Base-by-base conservation (phyloP, 2,113 vertebrate genomes). In the Hippocampus guttulatus region DNA sequence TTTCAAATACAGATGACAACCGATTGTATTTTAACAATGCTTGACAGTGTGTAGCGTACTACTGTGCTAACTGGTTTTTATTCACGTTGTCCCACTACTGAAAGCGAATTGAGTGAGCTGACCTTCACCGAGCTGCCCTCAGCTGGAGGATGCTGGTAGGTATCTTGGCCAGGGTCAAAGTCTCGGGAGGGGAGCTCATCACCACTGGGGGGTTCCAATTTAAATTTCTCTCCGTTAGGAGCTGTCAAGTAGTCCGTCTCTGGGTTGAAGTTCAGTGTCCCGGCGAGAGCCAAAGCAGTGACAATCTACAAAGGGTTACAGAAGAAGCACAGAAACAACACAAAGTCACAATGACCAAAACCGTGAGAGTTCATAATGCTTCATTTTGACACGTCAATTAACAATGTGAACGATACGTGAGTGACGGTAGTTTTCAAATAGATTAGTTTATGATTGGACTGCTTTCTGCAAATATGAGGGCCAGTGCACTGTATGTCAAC, bases 131-230 rank as follows among this genome's bases (percentile, higher is more conserved):
- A 88, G 74, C 78, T 75, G 65, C 93, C 92, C 0, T 97, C 95
- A 57, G 91, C 81, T 0, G 97, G 97, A 0, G 96, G 96, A 60
- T 98, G 93, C 89, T 98, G 97, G 84, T 99, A 99, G n/a, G 97
- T 99, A 90, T 99, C 96, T 90, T 98, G 95, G 25, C 97, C 97
- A 0, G 96, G 96, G 90, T 99, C 97, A 61, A 99, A 99, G 27
- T 94, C 94, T 88, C 91, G 85, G 65, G 64, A 79, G 1, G 97
- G 96, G 16, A 98, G 94, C 68, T 99, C 97, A 11, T 98, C 96
- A 6, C 95, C 96, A 0, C 84, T 92, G 1, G 96, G 97, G 16
- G 96, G 92, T 40, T 92, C 89, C 69, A 99, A 89, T 82, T 94
- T 96, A 88, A 98, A 99, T 84, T 96, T 96, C 89, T 97, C 94